Conservation (phyloP, 1,140 invertebrate species). For the Rhagoletis pomonella region DNA sequence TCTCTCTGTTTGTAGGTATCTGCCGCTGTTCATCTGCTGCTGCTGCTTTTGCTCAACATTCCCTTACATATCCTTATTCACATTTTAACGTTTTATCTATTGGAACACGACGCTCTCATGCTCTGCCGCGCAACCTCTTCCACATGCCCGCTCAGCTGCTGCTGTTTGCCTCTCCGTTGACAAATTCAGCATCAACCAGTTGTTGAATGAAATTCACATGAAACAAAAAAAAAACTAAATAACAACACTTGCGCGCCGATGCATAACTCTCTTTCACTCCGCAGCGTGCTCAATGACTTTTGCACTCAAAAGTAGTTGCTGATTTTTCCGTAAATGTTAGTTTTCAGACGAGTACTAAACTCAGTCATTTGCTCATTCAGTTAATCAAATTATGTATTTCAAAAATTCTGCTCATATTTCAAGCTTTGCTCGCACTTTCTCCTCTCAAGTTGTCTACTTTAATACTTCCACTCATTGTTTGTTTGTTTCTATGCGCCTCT, state of each 20-base stretch:
- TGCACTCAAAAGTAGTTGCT: neutral
- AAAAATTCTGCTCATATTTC: no score
- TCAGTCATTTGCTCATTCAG: no score
- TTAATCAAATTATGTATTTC: no score
- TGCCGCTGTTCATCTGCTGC: slow-evolving; percentile 1
- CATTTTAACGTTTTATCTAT: no score
- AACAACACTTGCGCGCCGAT: neutral
- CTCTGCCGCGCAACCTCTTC: neutral
- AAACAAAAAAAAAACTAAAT: no score
- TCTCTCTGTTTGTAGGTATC: slow-evolving; percentile 35
- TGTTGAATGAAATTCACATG: slow-evolving; percentile 39
- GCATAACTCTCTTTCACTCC: neutral
- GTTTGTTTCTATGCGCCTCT: no score
- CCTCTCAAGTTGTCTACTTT: no score
- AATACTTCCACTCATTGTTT: no score
- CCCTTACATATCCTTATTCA: no score
- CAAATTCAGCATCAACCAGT: slow-evolving; percentile 26
- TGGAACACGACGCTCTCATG: slow-evolving; percentile 17
- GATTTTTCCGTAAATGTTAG: no score
- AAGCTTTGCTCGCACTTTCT: no score
- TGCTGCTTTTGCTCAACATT: neutral
- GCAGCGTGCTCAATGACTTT: neutral
- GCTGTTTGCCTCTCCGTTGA: slow-evolving; percentile 18
- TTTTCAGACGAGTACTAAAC: no score
- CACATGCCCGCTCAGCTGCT: neutral